Evolutionary conservation across 2,797 vertebrate genomes (phyloP).

Genomic region (Poecilia wingei): DNA sequence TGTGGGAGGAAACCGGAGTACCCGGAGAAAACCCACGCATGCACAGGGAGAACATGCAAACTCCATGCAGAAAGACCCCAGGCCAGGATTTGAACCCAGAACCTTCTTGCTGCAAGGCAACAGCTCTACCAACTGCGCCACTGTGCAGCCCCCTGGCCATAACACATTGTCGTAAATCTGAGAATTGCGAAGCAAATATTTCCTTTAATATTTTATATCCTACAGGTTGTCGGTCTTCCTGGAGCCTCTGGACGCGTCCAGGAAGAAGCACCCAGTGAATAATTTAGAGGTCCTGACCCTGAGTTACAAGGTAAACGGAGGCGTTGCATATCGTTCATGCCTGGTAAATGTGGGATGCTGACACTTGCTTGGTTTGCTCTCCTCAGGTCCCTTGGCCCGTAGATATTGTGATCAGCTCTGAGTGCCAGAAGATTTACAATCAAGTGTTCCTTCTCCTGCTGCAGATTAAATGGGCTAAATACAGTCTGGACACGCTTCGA

Average conservation of each 20-base stretch:
- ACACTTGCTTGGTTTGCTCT: slow-evolving; percentile 8
- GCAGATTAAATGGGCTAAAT: slow-evolving; percentile 99
- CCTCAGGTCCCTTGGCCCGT: slow-evolving; percentile 97
- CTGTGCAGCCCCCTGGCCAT: too few relatives aligned
- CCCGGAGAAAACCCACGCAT: too few relatives aligned
- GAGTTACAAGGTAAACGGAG: slow-evolving; percentile 89
- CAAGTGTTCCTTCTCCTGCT: slow-evolving; percentile 96
- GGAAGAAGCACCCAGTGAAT: slow-evolving; percentile 96
- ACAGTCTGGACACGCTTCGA: slow-evolving; percentile 93
- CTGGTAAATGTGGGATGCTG: neutral
- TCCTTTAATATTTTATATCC: slow-evolving; percentile 1
- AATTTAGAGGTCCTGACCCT: slow-evolving; percentile 93
- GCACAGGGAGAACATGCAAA: too few relatives aligned
- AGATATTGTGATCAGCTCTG: slow-evolving; percentile 97
- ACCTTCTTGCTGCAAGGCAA: too few relatives aligned
- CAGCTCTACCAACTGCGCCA: too few relatives aligned
- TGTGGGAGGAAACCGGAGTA: too few relatives aligned
- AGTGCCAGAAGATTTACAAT: slow-evolving; percentile 99
- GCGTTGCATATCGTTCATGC: neutral
- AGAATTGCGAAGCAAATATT: neutral
- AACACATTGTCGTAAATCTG: neutral
- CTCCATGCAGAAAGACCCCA: too few relatives aligned
- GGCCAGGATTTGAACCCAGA: too few relatives aligned
- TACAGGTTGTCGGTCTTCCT: slow-evolving; percentile 90
- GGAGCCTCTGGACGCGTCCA: slow-evolving; percentile 88